These are phyloP conservation scores for Hapalemur alaotrensis DNA, from an alignment of 2,797 vertebrate species.

Conservation along the genomic window DNA sequence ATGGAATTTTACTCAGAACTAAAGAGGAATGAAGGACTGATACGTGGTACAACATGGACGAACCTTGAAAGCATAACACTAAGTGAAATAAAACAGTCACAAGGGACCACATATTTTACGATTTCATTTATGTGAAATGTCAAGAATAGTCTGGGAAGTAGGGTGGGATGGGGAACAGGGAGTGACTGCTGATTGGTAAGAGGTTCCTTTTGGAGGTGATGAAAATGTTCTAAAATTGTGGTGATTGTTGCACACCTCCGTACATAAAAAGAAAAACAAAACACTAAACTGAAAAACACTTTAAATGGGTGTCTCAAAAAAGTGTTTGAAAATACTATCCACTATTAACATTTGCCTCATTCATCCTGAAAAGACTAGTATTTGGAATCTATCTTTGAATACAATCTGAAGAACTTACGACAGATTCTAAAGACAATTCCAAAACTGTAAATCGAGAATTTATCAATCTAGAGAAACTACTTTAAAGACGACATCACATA, in stretches of 20 bases:
- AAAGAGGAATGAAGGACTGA: background rate
- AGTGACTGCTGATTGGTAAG: background rate
- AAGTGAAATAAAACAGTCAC: background rate
- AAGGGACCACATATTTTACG: background rate
- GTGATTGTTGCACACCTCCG: background rate
- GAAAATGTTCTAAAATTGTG: conserved; percentile 12
- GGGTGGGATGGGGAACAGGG: background rate
- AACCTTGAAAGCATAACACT: background rate
- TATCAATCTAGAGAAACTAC: background rate
- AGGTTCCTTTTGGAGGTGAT: background rate
- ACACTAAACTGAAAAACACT: background rate
- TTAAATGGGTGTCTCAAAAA: background rate
- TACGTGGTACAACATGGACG: background rate
- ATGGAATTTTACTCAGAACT: background rate
- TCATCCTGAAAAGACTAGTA: conserved; percentile 9
- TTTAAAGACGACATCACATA: background rate
- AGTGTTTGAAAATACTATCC: background rate
- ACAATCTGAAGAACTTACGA: background rate
- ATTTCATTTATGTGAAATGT: conserved; percentile 1
- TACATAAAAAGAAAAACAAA: background rate
- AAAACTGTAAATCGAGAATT: background rate
- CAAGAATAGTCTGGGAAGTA: background rate
- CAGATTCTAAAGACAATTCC: background rate
- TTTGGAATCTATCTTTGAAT: background rate
- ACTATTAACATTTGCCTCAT: conserved; percentile 17